Conservation (phyloP, 2,888 invertebrate genomes). For the Tortrix viridana region DNA sequence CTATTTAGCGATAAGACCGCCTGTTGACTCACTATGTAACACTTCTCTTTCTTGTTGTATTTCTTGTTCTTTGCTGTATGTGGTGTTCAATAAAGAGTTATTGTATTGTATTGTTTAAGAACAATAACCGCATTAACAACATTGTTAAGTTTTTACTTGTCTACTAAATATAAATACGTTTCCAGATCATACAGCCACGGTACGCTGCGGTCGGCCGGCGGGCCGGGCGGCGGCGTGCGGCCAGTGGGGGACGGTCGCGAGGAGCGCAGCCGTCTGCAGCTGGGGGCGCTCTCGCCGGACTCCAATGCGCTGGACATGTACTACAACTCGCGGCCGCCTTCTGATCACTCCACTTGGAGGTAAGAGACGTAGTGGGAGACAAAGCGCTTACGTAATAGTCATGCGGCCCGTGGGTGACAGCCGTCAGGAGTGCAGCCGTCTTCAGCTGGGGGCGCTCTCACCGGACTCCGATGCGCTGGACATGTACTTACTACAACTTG, state of each 20-base stretch:
- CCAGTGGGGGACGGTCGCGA: conserved; percentile 91
- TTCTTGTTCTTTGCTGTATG: too few relatives aligned
- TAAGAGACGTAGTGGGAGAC: conserved; percentile 42
- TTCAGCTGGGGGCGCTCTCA: conserved; percentile 88
- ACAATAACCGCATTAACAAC: too few relatives aligned
- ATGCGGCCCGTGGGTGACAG: conserved; percentile 90
- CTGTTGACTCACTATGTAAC: too few relatives aligned
- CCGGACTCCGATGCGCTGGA: conserved; percentile 88
- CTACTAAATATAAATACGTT: not conserved
- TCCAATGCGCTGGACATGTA: conserved; percentile 90
- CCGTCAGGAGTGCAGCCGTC: conserved; percentile 90
- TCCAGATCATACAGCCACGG: conserved; percentile 66
- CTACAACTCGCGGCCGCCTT: conserved; percentile 90
- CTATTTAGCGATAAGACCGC: too few relatives aligned
- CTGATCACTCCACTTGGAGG: conserved; percentile 84
- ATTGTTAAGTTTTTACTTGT: too few relatives aligned
- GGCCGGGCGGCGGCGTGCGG: conserved; percentile 82
- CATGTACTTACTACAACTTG: conserved; percentile 92
- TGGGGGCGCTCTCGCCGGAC: conserved; percentile 87
- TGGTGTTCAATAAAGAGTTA: too few relatives aligned
- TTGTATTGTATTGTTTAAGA: too few relatives aligned
- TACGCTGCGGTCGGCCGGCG: conserved; percentile 69
- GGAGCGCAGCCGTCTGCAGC: conserved; percentile 90
- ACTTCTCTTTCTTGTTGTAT: too few relatives aligned
- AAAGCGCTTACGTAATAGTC: too few relatives aligned